Evolutionary conservation across 2,888 invertebrate species (phyloP), one percentile per base, ranked within the genome.

Genomic region (Saturnia pavonia): DNA sequence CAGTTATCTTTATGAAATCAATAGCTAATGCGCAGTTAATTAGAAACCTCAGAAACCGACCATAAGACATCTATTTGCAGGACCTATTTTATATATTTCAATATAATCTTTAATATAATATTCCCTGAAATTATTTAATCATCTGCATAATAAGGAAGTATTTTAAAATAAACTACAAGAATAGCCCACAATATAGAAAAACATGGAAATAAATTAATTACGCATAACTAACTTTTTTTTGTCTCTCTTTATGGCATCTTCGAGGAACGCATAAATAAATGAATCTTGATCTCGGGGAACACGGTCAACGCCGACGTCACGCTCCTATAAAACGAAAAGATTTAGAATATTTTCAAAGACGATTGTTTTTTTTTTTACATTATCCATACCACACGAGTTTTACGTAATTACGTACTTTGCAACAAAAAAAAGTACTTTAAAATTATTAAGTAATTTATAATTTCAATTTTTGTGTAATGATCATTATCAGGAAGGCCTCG

Each of bases 231-330:
- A 92, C 93, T 88, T 91, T 74, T 85, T 91, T 77, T 92, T 93
- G 71, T 93, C 92, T 57, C 82, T 85, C 75, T 91, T 92, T 22
- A 92, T 85, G 16, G 92, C 91, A 76, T 94, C 91, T 75, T 92
- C 92, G n/a, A 93, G 76, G 76, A 90, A 89, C 8, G 90, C 84
- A 74, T 93, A 93, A 70, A 93, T 88, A 68, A 91, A 87, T 0
- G 92, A 93, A 76, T 91, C 91, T 69, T 91, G 88, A 68, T 92
- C 91, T 68, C 83, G 85, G 0, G 88, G 84, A 22, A 87, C 72
- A 0, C 81, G 74, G 22, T 86, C 89, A 3, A 76, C 73, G 6
- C 70, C 78, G 12, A 74, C 79, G 34, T 87, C 86, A n/a, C 74
- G 79, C 0, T 84, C 86, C 89, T 91, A 74, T 69, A 78, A 65